Evolutionary conservation across 2,888 invertebrate species (phyloP).

Genomic region (Apodemia duryi): DNA sequence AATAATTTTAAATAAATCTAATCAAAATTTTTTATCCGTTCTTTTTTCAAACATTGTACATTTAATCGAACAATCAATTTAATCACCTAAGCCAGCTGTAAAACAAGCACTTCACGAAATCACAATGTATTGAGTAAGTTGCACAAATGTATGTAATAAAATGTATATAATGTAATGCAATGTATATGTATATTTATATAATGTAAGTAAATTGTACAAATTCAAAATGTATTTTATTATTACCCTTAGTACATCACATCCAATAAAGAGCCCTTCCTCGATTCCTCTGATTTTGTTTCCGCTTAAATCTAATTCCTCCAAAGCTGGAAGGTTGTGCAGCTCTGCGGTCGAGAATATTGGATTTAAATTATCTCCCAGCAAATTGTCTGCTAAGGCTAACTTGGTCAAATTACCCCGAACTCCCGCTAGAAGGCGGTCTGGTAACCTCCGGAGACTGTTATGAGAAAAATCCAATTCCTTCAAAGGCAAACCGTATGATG

Average conservation of each 20-base stretch:
- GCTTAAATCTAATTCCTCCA: conserved; percentile 87
- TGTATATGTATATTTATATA: too few relatives aligned
- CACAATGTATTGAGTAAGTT: background rate
- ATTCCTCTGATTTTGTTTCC: conserved; percentile 89
- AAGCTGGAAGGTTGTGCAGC: conserved; percentile 85
- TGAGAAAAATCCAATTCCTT: conserved; percentile 89
- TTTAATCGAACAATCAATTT: too few relatives aligned
- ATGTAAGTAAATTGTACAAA: too few relatives aligned
- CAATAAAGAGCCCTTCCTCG: conserved; percentile 92
- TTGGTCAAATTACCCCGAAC: conserved; percentile 83
- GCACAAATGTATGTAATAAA: background rate
- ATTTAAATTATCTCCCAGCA: conserved; percentile 93
- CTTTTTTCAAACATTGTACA: too few relatives aligned
- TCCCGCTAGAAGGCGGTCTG: conserved; percentile 85
- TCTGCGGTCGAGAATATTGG: conserved; percentile 94
- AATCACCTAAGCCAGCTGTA: too few relatives aligned
- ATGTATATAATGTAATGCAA: too few relatives aligned
- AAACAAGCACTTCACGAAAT: too few relatives aligned
- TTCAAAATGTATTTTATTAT: conserved; percentile 19
- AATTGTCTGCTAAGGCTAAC: conserved; percentile 86
- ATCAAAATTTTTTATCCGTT: too few relatives aligned
- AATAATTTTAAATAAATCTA: too few relatives aligned
- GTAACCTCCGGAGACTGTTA: conserved; percentile 88
- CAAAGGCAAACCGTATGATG: conserved; percentile 85
- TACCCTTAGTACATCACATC: conserved; percentile 87